Evolutionary conservation across 2,113 vertebrate genomes (phyloP).

Genomic region (Thunnus maccoyii): DNA sequence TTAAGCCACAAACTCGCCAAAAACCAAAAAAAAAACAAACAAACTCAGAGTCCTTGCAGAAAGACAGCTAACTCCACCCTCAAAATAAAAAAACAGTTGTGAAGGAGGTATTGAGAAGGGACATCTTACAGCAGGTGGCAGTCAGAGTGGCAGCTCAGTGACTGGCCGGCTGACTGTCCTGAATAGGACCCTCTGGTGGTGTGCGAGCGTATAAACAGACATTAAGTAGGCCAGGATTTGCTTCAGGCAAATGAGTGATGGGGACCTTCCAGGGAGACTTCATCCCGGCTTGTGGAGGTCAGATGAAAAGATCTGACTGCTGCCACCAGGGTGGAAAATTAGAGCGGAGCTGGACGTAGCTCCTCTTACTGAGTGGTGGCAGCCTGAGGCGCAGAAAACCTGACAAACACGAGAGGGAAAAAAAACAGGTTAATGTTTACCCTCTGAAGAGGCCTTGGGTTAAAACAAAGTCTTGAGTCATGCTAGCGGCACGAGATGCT

Average conservation of each 20-base stretch:
- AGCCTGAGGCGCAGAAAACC: conserved; percentile 85
- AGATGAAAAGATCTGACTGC: conserved; percentile 62
- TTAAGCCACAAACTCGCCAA: conserved; percentile 48
- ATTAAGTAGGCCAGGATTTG: conserved; percentile 69
- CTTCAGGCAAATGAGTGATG: conserved; percentile 84
- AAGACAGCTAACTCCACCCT: conserved; percentile 42
- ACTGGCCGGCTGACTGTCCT: conserved; percentile 50
- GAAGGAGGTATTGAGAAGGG: conserved; percentile 68
- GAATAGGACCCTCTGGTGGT: conserved; percentile 54
- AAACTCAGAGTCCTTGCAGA: conserved; percentile 35
- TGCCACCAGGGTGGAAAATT: conserved; percentile 57
- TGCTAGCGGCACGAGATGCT: background rate
- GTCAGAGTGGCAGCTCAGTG: conserved; percentile 43
- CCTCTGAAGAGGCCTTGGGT: background rate
- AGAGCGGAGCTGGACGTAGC: conserved; percentile 27
- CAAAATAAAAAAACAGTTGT: conserved; percentile 42
- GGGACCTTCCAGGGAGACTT: conserved; percentile 77
- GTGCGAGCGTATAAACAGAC: conserved; percentile 58
- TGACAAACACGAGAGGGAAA: conserved; percentile 44
- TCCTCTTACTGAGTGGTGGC: conserved; percentile 87
- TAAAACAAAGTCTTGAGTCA: background rate
- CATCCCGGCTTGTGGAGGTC: conserved; percentile 76
- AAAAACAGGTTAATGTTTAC: conserved; percentile 9
- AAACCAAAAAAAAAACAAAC: conserved; percentile 2
- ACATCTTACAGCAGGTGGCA: conserved; percentile 67